phyloP scores from a whole-genome alignment of 2,113 vertebrate species.

The Chascanopsetta lugubris region DNA sequence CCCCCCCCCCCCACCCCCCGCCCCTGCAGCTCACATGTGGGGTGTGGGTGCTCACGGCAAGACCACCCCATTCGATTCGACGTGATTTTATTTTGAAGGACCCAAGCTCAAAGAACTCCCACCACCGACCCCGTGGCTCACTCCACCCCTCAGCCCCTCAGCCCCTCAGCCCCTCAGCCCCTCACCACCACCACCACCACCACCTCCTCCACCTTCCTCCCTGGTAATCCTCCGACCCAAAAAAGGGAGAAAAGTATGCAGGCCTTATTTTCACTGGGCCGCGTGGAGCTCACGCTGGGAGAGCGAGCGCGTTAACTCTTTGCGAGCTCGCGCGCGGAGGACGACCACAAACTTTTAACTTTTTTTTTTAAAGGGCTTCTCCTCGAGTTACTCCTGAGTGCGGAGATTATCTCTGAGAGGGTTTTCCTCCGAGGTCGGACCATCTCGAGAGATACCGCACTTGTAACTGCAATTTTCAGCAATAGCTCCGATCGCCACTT shows the following conservation, averaged over 20 bases:
- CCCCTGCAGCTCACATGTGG: conserved; percentile 53
- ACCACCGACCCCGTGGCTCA: neutral
- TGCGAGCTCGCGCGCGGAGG: conserved; percentile 13
- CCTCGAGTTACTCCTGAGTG: conserved; percentile 19
- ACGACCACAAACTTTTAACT: neutral
- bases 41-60: conserved; percentile 54
- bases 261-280: conserved; percentile 72
- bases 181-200: no score
- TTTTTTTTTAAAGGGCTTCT: conserved; percentile 48
- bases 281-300: conserved; percentile 49
- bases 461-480: conserved; percentile 42
- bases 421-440: conserved; percentile 20
- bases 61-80: conserved; percentile 77
- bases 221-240: conserved; percentile 78
- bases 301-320: conserved; percentile 62
- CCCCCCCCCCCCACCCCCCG: neutral
- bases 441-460: conserved; percentile 29
- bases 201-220: no score
- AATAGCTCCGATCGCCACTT: conserved; percentile 22
- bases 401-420: conserved; percentile 25
- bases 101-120: conserved; percentile 64
- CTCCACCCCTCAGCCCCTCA: neutral
- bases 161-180: no score
- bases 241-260: conserved; percentile 75
- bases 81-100: conserved; percentile 75